Conservation (phyloP, 2,113 vertebrate genomes). For the Trogon surrucura region DNA sequence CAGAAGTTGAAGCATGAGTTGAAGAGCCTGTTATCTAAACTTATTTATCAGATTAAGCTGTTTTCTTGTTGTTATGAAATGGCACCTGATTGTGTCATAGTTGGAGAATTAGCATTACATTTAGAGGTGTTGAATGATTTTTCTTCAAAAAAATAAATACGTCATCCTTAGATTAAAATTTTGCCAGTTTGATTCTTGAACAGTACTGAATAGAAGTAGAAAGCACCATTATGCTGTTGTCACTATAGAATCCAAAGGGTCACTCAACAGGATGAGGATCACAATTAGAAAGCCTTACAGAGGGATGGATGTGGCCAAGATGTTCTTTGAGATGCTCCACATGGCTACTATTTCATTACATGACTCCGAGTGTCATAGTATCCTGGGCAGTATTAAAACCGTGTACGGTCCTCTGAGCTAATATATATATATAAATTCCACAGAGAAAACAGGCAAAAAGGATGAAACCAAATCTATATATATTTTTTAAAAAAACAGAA, state of each 20-base stretch:
- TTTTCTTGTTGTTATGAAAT: neutral
- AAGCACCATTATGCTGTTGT: neutral
- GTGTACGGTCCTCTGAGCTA: neutral
- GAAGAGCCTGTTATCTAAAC: neutral
- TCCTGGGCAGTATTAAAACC: neutral
- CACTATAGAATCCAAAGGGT: neutral
- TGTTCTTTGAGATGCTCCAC: neutral
- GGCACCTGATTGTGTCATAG: neutral
- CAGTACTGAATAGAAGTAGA: neutral
- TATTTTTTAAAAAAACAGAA: neutral
- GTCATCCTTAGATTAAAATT: neutral
- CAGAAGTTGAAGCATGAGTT: neutral
- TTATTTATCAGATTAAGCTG: neutral
- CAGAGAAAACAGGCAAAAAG: neutral
- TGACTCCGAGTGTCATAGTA: neutral
- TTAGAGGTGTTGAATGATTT: neutral
- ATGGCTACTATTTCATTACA: neutral
- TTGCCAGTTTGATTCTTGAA: neutral
- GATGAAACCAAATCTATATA: neutral
- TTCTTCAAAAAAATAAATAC: neutral
- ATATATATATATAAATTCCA: neutral
- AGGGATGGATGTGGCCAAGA: neutral
- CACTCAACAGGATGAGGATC: neutral
- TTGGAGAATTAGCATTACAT: neutral
- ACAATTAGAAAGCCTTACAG: neutral